Evolutionary conservation across 2,113 vertebrate species (phyloP).

Genomic region (Puma concolor): DNA sequence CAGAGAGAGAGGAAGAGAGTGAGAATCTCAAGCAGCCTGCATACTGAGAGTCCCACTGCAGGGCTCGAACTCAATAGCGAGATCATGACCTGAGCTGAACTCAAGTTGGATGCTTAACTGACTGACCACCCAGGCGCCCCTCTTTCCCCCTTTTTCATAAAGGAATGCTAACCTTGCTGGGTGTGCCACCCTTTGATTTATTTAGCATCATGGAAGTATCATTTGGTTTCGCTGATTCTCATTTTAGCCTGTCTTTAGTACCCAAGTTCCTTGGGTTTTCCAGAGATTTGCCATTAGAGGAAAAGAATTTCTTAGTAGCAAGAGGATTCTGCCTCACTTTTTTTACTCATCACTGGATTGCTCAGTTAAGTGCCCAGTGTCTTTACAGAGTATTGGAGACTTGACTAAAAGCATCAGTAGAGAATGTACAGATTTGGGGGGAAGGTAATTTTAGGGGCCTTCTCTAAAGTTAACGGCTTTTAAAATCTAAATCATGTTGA

Average conservation of each 20-base stretch:
- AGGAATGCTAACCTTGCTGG: not conserved
- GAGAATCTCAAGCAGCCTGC: too few species aligned
- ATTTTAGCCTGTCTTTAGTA: not conserved
- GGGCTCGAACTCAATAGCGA: too few species aligned
- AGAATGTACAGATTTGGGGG: not conserved
- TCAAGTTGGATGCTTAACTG: too few species aligned
- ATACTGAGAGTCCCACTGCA: too few species aligned
- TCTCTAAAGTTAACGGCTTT: not conserved
- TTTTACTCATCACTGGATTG: not conserved
- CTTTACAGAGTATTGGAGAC: conserved; percentile 9
- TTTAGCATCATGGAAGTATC: not conserved
- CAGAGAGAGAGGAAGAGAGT: too few species aligned
- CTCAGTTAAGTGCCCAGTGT: not conserved
- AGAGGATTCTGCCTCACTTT: not conserved
- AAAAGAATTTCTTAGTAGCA: not conserved
- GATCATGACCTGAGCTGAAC: too few species aligned
- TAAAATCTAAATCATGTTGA: not conserved
- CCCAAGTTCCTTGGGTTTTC: not conserved
- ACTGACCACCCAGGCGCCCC: too few species aligned
- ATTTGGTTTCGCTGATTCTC: not conserved
- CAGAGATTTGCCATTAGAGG: not conserved
- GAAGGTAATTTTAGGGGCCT: not conserved
- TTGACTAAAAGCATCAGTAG: not conserved
- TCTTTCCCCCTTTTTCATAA: not conserved
- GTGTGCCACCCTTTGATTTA: not conserved